Evolutionary conservation across 1,140 invertebrate species (phyloP), one percentile per base, ranked within the genome.

Genomic region (Argopecten irradians): DNA sequence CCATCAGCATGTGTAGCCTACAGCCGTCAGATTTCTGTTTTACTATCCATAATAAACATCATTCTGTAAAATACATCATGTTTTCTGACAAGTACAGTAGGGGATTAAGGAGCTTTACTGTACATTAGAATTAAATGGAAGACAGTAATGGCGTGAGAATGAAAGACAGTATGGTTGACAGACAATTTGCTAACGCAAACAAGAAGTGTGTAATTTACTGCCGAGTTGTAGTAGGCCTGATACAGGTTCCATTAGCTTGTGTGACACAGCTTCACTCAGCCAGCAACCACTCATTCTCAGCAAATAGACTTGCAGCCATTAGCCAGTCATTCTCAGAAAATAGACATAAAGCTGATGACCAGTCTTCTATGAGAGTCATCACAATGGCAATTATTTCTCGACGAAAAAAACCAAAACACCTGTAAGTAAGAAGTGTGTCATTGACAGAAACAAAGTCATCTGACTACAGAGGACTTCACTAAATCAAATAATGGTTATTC

Each of bases 211-310:
- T 71, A 71, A 71, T 71, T 71, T 71, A 71, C 22, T 71, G 55
- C 8, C 55, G 43, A n/a, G 55, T 71, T 71, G 55, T 71, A n/a
- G 55, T 28, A 71, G 55, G 22, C 55, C 22, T 71, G 55, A n/a
- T 28, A 71, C 55, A 71, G 55, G 55, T 71, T n/a, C 55, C n/a
- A 71, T 71, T 71, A 71, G n/a, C 55, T 71, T 71, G 55, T 71
- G 55, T 71, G 55, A 28, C 55, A 71, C 55, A 71, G 55, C 55
- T 71, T n/a, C n/a, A 16, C 22, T 28, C 55, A 71, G 55, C 22
- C 55, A 28, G 13, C n/a, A 28, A 11, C 19, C 43, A 46, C 43
- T 46, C 43, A 46, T 46, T 46, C 43, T 46, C 43, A 46, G 36
- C 36, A 39, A 39, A 39, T 8, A 39, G 36, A 13, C 5, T 39